These are phyloP conservation scores for Lepidochrysops patricia DNA, from an alignment of 2,888 invertebrate genomes.

Conservation along the genomic window DNA sequence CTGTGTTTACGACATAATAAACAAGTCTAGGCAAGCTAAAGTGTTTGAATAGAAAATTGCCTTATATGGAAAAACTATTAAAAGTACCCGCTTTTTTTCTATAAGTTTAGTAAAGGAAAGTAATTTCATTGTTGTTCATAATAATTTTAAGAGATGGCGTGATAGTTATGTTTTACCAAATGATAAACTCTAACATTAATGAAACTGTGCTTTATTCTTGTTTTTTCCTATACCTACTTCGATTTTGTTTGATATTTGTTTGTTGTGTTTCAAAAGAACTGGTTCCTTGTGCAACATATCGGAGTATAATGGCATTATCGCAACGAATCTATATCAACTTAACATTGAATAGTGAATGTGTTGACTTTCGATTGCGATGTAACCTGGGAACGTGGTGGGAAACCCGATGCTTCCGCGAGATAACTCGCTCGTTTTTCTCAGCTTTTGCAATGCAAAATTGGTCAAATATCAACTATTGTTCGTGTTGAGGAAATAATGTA, in stretches of 20 bases:
- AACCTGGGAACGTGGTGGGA: constrained; percentile 12
- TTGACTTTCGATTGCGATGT: constrained; percentile 22
- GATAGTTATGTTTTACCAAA: no score
- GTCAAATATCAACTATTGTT: constrained; percentile 13
- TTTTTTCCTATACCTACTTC: no score
- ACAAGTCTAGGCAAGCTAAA: neutral
- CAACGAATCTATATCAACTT: constrained; percentile 11
- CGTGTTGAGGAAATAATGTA: neutral
- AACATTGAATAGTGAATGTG: constrained; percentile 16
- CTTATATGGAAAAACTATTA: neutral
- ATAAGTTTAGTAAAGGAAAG: no score
- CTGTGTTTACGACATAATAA: neutral
- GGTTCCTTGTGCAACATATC: constrained; percentile 10
- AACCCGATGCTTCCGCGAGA: constrained; percentile 23
- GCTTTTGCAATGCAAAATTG: constrained; percentile 6
- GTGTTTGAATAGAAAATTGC: neutral
- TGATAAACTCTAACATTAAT: no score
- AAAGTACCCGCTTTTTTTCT: neutral
- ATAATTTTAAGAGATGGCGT: no score
- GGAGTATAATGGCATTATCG: constrained; percentile 4
- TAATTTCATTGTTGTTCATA: no score
- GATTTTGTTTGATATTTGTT: neutral
- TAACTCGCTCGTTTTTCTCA: constrained; percentile 18
- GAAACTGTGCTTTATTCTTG: neutral
- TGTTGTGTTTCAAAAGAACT: neutral